Percentiles rank a stretch among this genome's conserved stretches.
Conservation (phyloP, 2,797 vertebrate genomes). For the Enteromius thamalakanensis region DNA sequence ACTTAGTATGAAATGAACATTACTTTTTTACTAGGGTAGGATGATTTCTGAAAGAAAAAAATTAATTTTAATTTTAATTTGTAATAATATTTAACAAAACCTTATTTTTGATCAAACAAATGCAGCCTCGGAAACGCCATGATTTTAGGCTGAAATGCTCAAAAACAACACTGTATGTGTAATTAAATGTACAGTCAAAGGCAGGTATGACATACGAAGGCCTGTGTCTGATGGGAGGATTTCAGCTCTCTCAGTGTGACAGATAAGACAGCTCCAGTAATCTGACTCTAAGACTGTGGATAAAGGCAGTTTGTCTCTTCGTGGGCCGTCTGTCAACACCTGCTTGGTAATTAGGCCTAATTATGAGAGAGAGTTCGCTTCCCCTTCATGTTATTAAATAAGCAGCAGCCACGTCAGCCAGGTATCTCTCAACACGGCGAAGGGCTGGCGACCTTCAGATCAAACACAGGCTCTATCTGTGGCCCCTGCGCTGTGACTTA, state of each 20-base stretch:
- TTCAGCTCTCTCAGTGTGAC: slow-evolving; percentile 87
- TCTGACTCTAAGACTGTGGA: slow-evolving; percentile 98
- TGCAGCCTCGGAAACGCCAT: background rate
- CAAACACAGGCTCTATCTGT: slow-evolving; percentile 96
- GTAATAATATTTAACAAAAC: background rate
- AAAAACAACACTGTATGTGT: background rate
- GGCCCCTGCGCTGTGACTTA: slow-evolving; percentile 73
- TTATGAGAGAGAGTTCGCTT: slow-evolving; percentile 99
- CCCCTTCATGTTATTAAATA: slow-evolving; percentile 99
- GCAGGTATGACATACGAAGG: slow-evolving; percentile 66
- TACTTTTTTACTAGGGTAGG: too few species aligned
- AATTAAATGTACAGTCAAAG: slow-evolving; percentile 62
- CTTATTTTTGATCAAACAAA: background rate
- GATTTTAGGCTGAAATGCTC: background rate
- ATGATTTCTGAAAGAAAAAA: too few species aligned
- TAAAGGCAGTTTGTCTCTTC: slow-evolving; percentile 99
- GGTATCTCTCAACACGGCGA: slow-evolving; percentile 94
- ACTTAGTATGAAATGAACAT: too few species aligned
- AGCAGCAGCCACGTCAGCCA: slow-evolving; percentile 92
- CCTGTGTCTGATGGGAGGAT: slow-evolving; percentile 64
- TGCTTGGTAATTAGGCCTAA: slow-evolving; percentile 99
- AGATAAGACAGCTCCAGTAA: slow-evolving; percentile 99
- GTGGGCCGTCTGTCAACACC: slow-evolving; percentile 98
- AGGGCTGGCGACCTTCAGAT: slow-evolving; percentile 96
- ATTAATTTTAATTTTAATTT: background rate